Percentiles rank a stretch among this genome's conserved stretches.
Evolutionary conservation across 2,888 invertebrate species (phyloP).

Genomic region (Acronicta alni): DNA sequence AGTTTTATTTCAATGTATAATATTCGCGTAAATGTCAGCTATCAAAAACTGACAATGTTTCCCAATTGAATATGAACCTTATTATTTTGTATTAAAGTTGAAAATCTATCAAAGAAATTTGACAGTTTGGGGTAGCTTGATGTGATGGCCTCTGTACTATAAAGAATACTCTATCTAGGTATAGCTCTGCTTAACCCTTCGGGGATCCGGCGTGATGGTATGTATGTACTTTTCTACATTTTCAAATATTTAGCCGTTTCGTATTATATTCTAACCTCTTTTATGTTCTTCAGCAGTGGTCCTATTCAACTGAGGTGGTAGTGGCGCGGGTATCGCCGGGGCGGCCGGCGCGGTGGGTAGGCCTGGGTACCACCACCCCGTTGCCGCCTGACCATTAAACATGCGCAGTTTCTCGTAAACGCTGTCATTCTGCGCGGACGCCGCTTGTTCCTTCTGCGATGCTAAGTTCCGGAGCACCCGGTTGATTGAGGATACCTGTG

Average conservation of each 20-base stretch:
- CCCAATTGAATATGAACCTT: too few relatives aligned
- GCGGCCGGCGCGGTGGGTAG: conserved; percentile 93
- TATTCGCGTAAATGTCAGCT: too few relatives aligned
- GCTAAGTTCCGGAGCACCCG: conserved; percentile 98
- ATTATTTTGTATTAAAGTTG: too few relatives aligned
- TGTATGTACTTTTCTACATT: too few relatives aligned
- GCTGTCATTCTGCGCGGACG: conserved; percentile 94
- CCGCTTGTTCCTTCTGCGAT: conserved; percentile 98
- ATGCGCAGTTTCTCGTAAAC: conserved; percentile 98
- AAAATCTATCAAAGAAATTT: too few relatives aligned
- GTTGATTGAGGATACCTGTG: conserved; percentile 99
- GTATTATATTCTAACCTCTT: conserved; percentile 89
- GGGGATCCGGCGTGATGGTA: too few relatives aligned
- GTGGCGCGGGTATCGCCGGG: conserved; percentile 92
- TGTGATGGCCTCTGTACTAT: too few relatives aligned
- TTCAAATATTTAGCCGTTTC: background rate
- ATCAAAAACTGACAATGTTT: too few relatives aligned
- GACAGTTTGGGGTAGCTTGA: too few relatives aligned
- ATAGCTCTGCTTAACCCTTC: too few relatives aligned
- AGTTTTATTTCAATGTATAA: too few relatives aligned
- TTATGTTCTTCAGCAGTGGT: conserved; percentile 92
- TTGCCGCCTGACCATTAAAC: conserved; percentile 96
- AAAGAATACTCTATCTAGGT: too few relatives aligned
- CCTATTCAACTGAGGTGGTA: conserved; percentile 89
- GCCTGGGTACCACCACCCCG: conserved; percentile 96